phyloP scores from a whole-genome alignment of 2,888 invertebrate genomes.

The Neuroscelio doddi region DNA sequence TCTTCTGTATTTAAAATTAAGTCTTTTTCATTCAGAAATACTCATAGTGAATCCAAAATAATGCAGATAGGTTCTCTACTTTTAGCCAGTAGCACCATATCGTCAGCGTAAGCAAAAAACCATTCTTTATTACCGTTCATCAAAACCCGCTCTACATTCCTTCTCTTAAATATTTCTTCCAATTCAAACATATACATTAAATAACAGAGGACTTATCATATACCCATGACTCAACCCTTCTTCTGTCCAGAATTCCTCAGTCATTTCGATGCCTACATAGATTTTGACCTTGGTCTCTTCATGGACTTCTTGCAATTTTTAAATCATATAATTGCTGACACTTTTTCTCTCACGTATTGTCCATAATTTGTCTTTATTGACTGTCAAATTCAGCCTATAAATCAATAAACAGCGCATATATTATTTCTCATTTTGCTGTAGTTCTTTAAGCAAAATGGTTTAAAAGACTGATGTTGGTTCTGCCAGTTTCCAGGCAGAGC shows the following conservation, averaged over 20 bases:
- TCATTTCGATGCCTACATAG: conserved; percentile 4
- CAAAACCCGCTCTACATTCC: conserved; percentile 17
- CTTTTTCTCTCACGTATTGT: too few relatives aligned
- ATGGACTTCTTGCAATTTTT: conserved; percentile 32
- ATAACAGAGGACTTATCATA: conserved; percentile 37
- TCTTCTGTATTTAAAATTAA: too few relatives aligned
- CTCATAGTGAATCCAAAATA: too few relatives aligned
- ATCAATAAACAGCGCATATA: too few relatives aligned
- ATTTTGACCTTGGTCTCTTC: conserved; percentile 28
- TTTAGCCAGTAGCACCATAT: conserved; percentile 12
- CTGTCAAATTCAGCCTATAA: too few relatives aligned
- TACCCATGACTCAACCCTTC: conserved; percentile 42
- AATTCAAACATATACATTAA: conserved; percentile 31
- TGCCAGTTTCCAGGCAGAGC: too few relatives aligned
- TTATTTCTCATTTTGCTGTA: too few relatives aligned
- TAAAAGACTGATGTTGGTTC: too few relatives aligned
- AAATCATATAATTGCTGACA: too few relatives aligned
- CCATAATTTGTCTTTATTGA: too few relatives aligned
- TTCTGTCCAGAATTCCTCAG: conserved; percentile 26
- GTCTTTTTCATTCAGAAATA: too few relatives aligned
- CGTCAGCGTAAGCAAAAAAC: conserved; percentile 30
- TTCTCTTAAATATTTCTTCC: conserved; percentile 19
- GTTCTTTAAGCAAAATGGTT: too few relatives aligned
- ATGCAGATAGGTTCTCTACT: conserved; percentile 12
- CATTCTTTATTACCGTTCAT: conserved; percentile 21